phyloP scores from a whole-genome alignment of 1,140 invertebrate species.

The Drosophila jambulina region DNA sequence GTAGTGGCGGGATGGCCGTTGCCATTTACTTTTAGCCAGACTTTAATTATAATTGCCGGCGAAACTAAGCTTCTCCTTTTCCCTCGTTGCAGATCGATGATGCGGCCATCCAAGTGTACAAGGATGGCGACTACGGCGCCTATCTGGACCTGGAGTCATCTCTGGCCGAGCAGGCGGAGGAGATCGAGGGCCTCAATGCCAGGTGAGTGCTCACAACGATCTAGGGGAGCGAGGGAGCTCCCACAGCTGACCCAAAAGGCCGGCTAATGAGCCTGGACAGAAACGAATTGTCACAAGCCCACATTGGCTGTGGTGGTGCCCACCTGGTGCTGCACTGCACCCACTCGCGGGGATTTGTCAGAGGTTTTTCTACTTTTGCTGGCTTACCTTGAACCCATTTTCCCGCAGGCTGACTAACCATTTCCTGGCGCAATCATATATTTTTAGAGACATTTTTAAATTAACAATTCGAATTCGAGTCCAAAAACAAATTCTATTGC shows the following conservation, averaged over 20 bases:
- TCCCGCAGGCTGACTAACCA: neutral
- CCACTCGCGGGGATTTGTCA: constrained; percentile 27
- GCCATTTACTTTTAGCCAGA: constrained; percentile 66
- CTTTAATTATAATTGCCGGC: constrained; percentile 77
- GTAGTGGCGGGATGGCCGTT: constrained; percentile 56
- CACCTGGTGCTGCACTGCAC: constrained; percentile 42
- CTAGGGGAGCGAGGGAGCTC: neutral
- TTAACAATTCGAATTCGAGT: neutral
- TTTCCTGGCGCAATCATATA: neutral
- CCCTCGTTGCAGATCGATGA: constrained; percentile 94
- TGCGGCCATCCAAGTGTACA: constrained; percentile 97
- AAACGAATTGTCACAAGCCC: constrained; percentile 47
- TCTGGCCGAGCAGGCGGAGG: constrained; percentile 97
- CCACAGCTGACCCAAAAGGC: constrained; percentile 35
- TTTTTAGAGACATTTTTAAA: neutral
- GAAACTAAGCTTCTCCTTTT: constrained; percentile 40
- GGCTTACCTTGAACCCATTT: constrained; percentile 74
- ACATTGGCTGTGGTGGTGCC: constrained; percentile 15
- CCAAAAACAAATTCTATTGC: neutral
- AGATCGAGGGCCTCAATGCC: constrained; percentile 96
- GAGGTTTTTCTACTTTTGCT: constrained; percentile 53
- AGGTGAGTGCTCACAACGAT: constrained; percentile 90
- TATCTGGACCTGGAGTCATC: constrained; percentile 98
- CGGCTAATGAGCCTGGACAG: constrained; percentile 47
- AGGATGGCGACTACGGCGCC: constrained; percentile 97